Percentiles rank a stretch among this genome's conserved stretches.
phyloP scores from a whole-genome alignment of 2,797 vertebrate species.

The Gobionotothen gibberifrons region DNA sequence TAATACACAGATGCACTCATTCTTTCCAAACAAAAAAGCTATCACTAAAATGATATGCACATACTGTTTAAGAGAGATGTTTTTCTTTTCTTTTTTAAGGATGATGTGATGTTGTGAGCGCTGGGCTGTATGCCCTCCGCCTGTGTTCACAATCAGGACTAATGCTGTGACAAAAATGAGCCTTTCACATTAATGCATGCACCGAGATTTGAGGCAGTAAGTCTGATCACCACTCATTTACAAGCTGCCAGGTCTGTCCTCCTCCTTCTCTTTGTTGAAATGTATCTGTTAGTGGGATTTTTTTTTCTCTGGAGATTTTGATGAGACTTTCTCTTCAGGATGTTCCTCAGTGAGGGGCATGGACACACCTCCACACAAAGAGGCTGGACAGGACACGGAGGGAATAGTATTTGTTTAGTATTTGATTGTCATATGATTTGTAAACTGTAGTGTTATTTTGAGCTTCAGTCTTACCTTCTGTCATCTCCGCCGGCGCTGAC shows the following conservation, averaged over 20 bases:
- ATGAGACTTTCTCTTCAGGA: slow-evolving; percentile 49
- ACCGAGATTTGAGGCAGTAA: slow-evolving; percentile 78
- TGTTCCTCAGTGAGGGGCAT: slow-evolving; percentile 88
- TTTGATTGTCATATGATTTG: background rate
- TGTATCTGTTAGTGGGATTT: slow-evolving; percentile 33
- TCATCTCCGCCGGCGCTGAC: slow-evolving; percentile 96
- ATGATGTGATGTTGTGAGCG: slow-evolving; percentile 45
- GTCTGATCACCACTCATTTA: slow-evolving; percentile 55
- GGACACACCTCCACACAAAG: slow-evolving; percentile 97
- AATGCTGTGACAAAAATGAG: slow-evolving; percentile 60
- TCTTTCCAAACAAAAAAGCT: slow-evolving; percentile 49
- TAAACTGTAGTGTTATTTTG: background rate
- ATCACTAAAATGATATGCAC: slow-evolving; percentile 65
- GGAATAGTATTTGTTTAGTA: background rate
- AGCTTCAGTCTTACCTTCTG: slow-evolving; percentile 86
- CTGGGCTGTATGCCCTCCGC: slow-evolving; percentile 43
- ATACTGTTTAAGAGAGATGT: slow-evolving; percentile 42
- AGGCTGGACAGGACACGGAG: slow-evolving; percentile 81
- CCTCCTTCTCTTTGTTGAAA: slow-evolving; percentile 24
- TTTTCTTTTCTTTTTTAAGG: slow-evolving; percentile 8
- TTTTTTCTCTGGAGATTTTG: slow-evolving; percentile 58
- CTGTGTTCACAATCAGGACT: slow-evolving; percentile 61
- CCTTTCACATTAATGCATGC: slow-evolving; percentile 73
- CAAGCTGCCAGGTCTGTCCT: slow-evolving; percentile 69
- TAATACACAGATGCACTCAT: slow-evolving; percentile 54